These are phyloP conservation scores for Paratilapia polleni DNA, from an alignment of 2,113 vertebrate species.

Conservation along the genomic window DNA sequence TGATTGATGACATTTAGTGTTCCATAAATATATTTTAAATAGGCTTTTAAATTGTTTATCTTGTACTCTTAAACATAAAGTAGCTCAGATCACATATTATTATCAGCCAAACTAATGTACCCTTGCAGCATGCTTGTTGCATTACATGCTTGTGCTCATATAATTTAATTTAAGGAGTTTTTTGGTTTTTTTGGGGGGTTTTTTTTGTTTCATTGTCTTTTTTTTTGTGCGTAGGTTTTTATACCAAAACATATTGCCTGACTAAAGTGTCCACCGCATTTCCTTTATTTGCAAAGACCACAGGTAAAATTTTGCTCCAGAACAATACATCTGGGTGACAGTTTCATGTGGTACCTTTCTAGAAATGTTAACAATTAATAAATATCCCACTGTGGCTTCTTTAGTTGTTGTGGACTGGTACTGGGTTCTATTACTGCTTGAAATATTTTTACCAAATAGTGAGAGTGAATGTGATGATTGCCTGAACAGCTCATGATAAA, in stretches of 20 bases:
- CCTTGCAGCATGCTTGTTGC: too few species aligned
- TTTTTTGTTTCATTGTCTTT: not conserved
- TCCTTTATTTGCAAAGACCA: not conserved
- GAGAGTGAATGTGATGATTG: not conserved
- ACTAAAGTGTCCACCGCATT: not conserved
- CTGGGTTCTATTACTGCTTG: not conserved
- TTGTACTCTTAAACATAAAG: too few species aligned
- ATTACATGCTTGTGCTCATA: too few species aligned
- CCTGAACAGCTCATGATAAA: not conserved
- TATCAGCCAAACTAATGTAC: too few species aligned
- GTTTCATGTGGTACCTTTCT: conserved; percentile 13
- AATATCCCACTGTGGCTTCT: not conserved
- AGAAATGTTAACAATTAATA: conserved; percentile 5
- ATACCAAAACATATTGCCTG: not conserved
- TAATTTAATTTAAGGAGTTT: not conserved
- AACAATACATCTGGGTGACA: not conserved
- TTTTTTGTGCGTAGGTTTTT: not conserved
- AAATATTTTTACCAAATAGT: not conserved
- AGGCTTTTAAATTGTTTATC: too few species aligned
- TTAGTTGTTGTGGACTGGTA: not conserved
- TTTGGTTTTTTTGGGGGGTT: not conserved
- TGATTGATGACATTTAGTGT: too few species aligned
- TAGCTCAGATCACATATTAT: not conserved
- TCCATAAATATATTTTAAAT: too few species aligned
- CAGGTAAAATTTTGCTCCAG: not conserved